phyloP scores from a whole-genome alignment of 2,797 vertebrate genomes.

The Orestias chungarensis region DNA sequence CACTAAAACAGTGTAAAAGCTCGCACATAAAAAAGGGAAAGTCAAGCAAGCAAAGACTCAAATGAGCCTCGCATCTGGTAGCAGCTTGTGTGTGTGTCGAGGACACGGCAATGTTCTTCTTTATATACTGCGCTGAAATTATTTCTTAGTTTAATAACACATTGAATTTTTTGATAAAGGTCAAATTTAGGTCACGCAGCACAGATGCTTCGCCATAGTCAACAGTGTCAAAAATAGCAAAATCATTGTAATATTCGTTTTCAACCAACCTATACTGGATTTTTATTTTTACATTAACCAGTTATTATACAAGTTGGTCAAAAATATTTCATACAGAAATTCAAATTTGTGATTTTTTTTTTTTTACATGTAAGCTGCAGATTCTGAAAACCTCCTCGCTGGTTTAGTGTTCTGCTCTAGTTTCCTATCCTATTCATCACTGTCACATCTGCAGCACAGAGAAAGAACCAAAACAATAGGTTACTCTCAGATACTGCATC shows the following conservation, averaged over 20 bases:
- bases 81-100: no score
- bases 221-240: no score
- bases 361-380: constrained; percentile 25
- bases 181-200: no score
- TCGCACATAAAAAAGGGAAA: constrained; percentile 36
- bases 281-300: no score
- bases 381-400: constrained; percentile 31
- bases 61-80: constrained; percentile 6
- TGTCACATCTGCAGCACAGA: constrained; percentile 53
- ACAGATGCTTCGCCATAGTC: no score
- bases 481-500: constrained; percentile 38
- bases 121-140: no score
- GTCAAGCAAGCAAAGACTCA: constrained; percentile 33
- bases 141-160: no score
- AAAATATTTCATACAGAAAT: background rate
- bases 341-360: background rate
- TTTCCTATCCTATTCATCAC: constrained; percentile 73
- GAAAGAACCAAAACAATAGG: constrained; percentile 47
- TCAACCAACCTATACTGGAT: no score
- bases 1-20: constrained; percentile 24
- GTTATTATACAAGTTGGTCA: no score
- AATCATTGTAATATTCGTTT: no score
- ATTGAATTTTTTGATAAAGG: no score
- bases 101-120: no score
- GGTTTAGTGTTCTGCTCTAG: constrained; percentile 64